Base-by-base conservation (phyloP, 2,113 vertebrate species). In the Brachypteracias leptosomus region DNA sequence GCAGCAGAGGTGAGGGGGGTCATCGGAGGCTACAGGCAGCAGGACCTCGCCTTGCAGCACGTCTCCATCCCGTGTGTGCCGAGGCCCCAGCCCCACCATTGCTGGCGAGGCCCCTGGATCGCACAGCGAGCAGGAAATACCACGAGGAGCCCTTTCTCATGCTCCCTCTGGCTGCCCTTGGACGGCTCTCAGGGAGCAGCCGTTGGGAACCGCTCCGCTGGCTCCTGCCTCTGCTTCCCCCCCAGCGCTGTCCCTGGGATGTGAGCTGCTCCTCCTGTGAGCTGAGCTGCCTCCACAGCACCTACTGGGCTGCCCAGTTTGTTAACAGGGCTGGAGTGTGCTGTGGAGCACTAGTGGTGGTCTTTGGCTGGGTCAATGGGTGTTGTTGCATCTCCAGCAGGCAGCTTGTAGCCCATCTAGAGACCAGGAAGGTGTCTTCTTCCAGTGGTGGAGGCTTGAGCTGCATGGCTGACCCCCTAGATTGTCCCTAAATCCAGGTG, bases 91-190 rank as follows among this genome's bases (percentile, higher is more conserved):
- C 75, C 78, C 80, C 46, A 3, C 42, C 40, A 8, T 5, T 0
- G 68, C 93, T 86, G 92, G 83, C 88, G 76, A 15, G 11, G 13
- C 40, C 1, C 22, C 2, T 2, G 75, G 90, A 36, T 86, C 24
- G 33, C 77, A 3, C 80, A 66, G 77, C 35, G 16, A 91, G 96
- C 95, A 97, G 96, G 97, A 97, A 97, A 96, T 94, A 59, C 17
- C 91, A 93, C n/a, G 42, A 42, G 84, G 47, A 97, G 95, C 95
- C 94, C 94, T 97, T 97, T 97, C 96, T 82, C 97, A 96, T 88
- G 96, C 95, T 97, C 96, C 87, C 24, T 18, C 61, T 13, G 22
- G 68, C 82, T 7, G 90, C 73, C 80, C 75, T 92, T 58, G 97
- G 96, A 74, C 17, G 40, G 81, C 91, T 92, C 52, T 1, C 78